Conservation (phyloP, 2,797 vertebrate genomes). For the Coregonus sp. region DNA sequence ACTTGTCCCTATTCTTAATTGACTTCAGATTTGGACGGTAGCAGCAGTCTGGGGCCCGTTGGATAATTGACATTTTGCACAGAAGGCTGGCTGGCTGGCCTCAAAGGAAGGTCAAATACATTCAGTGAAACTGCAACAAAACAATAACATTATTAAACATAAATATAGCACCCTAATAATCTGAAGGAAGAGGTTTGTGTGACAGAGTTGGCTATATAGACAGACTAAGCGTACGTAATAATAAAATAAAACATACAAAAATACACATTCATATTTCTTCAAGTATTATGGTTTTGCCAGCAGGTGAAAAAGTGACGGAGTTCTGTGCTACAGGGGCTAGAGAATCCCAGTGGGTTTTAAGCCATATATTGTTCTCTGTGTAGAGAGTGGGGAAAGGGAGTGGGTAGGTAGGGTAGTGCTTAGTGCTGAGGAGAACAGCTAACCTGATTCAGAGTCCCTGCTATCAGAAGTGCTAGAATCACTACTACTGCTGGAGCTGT, state of each 20-base stretch:
- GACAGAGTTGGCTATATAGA: background rate
- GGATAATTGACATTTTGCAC: background rate
- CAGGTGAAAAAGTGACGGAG: background rate
- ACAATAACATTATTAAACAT: constrained; percentile 18
- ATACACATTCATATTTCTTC: background rate
- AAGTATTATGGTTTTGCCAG: background rate
- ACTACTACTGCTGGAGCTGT: constrained; percentile 68
- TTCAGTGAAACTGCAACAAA: constrained; percentile 10
- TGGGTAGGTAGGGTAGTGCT: constrained; percentile 19
- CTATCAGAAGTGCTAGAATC: constrained; percentile 77
- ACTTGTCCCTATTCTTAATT: background rate
- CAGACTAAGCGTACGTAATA: constrained; percentile 33
- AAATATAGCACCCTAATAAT: constrained; percentile 20
- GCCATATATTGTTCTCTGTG: constrained; percentile 8
- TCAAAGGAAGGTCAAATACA: background rate
- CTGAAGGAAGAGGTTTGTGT: background rate
- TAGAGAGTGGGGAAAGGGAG: constrained; percentile 2
- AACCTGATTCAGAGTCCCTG: constrained; percentile 85
- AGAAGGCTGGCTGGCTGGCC: constrained; percentile 19
- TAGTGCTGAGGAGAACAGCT: constrained; percentile 56
- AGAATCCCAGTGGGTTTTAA: constrained; percentile 13
- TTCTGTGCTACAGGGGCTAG: background rate
- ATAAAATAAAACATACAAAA: background rate
- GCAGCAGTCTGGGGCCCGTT: background rate
- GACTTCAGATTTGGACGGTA: background rate